Percentiles rank a stretch among this genome's conserved stretches.
Evolutionary conservation across 2,797 vertebrate species (phyloP).

Genomic region (Eremophila alpestris): DNA sequence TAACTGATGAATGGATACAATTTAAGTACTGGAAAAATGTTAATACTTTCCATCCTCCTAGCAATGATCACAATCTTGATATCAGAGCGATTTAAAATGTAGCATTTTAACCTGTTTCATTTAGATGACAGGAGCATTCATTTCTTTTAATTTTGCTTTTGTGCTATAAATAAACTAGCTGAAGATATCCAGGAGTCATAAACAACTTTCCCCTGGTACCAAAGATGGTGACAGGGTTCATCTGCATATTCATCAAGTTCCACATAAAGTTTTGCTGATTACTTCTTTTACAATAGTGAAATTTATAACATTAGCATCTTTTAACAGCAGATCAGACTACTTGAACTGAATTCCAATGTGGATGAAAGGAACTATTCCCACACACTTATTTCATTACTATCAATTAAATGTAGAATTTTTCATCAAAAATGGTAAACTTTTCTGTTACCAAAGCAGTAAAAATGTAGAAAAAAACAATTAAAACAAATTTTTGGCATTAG

Average conservation of each 20-base stretch:
- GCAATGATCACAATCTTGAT: slow-evolving; percentile 1
- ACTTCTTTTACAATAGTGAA: neutral
- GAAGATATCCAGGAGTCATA: slow-evolving; percentile 28
- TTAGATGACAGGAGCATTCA: slow-evolving; percentile 32
- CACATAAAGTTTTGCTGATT: neutral
- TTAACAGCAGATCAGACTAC: neutral
- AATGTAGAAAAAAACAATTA: neutral
- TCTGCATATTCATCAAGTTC: slow-evolving; percentile 47
- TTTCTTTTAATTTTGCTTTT: slow-evolving; percentile 54
- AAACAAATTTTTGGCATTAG: neutral
- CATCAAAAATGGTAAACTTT: neutral
- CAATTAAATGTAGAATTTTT: neutral
- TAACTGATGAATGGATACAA: neutral
- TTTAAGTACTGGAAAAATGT: slow-evolving; percentile 24
- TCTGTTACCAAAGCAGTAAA: neutral
- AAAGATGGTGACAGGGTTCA: slow-evolving; percentile 41
- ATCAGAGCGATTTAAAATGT: slow-evolving; percentile 13
- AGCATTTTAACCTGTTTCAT: slow-evolving; percentile 26
- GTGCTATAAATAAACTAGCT: slow-evolving; percentile 54
- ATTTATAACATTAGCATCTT: neutral
- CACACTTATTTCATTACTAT: neutral
- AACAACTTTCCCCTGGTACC: slow-evolving; percentile 56
- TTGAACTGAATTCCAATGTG: neutral
- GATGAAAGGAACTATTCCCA: neutral
- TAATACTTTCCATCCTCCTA: slow-evolving; percentile 44